A percentile compares a stretch with the other conserved stretches of the same genome.
These are phyloP conservation scores for Myiotriccus ornatus DNA, from an alignment of 2,797 vertebrate genomes.

Conservation along the genomic window DNA sequence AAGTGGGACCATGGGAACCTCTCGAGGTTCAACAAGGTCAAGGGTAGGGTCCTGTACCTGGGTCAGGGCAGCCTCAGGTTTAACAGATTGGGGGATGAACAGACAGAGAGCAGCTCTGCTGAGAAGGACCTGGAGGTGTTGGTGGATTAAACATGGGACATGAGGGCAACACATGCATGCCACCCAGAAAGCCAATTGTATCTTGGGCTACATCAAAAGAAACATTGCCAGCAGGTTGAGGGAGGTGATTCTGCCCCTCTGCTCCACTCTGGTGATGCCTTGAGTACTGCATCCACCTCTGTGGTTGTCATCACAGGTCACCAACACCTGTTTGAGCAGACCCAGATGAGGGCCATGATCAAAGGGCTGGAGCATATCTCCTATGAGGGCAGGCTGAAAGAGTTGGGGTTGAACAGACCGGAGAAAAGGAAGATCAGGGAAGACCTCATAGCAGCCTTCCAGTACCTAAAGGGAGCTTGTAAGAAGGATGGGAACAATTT, in stretches of 20 bases:
- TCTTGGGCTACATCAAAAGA: not conserved
- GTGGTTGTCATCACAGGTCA: not conserved
- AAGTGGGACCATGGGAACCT: not conserved
- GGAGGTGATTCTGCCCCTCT: not conserved
- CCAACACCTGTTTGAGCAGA: rapidly evolving
- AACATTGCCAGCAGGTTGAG: not conserved
- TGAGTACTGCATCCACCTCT: not conserved
- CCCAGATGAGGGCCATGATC: not conserved
- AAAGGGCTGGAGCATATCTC: not conserved
- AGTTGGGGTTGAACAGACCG: not conserved
- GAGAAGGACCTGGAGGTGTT: not conserved
- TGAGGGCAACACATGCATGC: rapidly evolving
- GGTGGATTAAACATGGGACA: not conserved
- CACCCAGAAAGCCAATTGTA: not conserved
- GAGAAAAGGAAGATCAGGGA: not conserved
- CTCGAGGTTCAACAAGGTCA: not conserved
- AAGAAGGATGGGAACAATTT: not conserved
- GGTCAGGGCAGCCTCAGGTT: not conserved
- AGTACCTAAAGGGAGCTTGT: not conserved
- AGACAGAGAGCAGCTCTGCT: rapidly evolving
- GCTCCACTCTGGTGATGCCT: not conserved
- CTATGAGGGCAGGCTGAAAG: not conserved
- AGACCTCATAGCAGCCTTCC: not conserved
- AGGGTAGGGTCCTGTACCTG: not conserved
- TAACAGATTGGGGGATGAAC: not conserved